Evolutionary conservation across 2,113 vertebrate species (phyloP).

Genomic region (Mormyrus lacerda): DNA sequence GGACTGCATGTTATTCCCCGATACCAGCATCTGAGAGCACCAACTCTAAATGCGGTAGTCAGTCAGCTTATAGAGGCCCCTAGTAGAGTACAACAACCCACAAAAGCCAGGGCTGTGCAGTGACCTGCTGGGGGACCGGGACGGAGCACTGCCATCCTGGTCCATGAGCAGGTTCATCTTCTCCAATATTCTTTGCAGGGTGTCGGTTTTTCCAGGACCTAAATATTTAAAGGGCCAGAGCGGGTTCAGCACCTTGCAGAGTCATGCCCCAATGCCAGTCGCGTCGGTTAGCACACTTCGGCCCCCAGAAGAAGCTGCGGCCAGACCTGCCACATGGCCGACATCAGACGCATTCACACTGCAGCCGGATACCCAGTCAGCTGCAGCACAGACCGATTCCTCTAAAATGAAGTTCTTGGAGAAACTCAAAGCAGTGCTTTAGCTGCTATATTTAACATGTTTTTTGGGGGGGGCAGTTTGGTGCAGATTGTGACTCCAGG

Average conservation of each 20-base stretch:
- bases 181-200: not conserved
- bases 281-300: not conserved
- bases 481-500: not conserved
- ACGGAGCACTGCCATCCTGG: not conserved
- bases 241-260: conserved; percentile 31
- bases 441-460: not conserved
- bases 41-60: too few relatives aligned
- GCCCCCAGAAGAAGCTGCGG: not conserved
- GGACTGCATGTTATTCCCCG: not conserved
- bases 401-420: not conserved
- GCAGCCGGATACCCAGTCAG: not conserved
- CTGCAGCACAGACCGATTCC: not conserved
- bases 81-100: too few relatives aligned
- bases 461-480: not conserved
- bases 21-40: not conserved
- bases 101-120: too few relatives aligned
- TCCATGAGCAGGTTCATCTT: conserved; percentile 12
- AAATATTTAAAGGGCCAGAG: conserved; percentile 49
- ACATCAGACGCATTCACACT: not conserved
- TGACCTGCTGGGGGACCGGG: too few relatives aligned
- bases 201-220: conserved; percentile 53
- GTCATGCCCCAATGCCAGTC: not conserved
- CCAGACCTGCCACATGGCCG: not conserved
- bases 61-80: too few relatives aligned
- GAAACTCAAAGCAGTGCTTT: not conserved